Percentiles rank a stretch among this genome's conserved stretches.
These are phyloP conservation scores for Notiomystis cincta DNA, from an alignment of 2,113 vertebrate species.

Conservation along the genomic window DNA sequence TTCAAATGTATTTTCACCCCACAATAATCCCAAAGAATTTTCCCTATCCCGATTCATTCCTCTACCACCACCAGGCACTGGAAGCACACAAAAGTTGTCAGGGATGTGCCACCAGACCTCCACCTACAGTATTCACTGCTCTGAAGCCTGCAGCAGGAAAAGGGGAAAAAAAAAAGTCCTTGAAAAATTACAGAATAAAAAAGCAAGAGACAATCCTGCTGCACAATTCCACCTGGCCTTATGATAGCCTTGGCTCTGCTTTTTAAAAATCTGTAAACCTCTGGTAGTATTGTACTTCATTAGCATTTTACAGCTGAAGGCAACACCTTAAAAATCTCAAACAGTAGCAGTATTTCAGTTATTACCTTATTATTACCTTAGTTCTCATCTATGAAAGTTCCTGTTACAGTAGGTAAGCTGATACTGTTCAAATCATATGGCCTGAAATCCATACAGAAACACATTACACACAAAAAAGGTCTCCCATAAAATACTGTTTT, in stretches of 20 bases:
- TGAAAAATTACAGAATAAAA: background rate
- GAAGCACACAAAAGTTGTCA: background rate
- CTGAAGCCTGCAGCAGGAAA: background rate
- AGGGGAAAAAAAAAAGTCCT: background rate
- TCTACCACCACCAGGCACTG: background rate
- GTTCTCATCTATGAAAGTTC: background rate
- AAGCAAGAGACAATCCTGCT: background rate
- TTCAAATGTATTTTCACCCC: background rate
- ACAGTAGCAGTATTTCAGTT: background rate
- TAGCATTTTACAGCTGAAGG: background rate
- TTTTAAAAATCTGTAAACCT: background rate
- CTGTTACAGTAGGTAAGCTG: background rate
- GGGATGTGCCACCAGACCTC: background rate
- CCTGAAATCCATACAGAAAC: background rate
- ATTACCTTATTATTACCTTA: background rate
- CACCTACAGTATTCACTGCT: background rate
- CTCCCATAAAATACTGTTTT: conserved; percentile 2
- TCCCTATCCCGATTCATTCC: background rate
- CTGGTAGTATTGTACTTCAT: background rate
- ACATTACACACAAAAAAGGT: background rate
- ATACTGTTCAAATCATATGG: background rate
- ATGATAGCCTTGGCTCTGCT: background rate
- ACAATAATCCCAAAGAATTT: background rate
- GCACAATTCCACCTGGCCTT: background rate
- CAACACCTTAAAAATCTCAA: background rate